Evolutionary conservation across 2,888 invertebrate genomes (phyloP).

Genomic region (Torymus texanus): DNA sequence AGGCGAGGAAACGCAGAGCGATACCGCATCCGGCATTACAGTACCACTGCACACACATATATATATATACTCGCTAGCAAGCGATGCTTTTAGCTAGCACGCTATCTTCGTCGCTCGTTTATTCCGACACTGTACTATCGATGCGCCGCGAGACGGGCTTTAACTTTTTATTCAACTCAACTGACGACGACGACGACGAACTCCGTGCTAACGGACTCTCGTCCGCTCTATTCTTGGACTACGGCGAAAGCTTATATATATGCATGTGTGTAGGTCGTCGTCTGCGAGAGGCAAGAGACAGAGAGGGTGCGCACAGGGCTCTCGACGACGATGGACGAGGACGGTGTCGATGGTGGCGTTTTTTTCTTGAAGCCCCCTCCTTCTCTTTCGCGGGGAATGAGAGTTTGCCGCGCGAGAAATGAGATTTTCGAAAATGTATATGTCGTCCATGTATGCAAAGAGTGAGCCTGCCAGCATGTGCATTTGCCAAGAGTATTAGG

Average conservation of each 20-base stretch:
- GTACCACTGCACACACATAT: neutral
- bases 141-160: slow-evolving; percentile 27
- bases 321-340: slow-evolving; percentile 32
- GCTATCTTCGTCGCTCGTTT: neutral
- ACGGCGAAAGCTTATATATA: neutral
- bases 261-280: neutral
- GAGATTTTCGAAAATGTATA: slow-evolving; percentile 25
- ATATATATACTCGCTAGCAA: neutral
- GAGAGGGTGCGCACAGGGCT: neutral
- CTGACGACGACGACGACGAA: neutral
- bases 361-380: neutral
- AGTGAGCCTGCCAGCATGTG: neutral
- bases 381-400: neutral
- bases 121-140: slow-evolving; percentile 2
- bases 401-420: neutral
- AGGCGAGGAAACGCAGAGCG: slow-evolving; percentile 4
- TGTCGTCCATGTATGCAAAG: no score
- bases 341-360: neutral
- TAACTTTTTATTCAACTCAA: slow-evolving; percentile 38
- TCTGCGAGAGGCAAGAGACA: neutral
- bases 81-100: slow-evolving; percentile 32
- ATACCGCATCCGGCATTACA: slow-evolving; percentile 40
- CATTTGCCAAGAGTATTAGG: slow-evolving; percentile 10
- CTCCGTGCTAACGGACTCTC: neutral
- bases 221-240: slow-evolving; percentile 43